These are phyloP conservation scores for Hirtodrosophila histrioides DNA, from an alignment of 2,888 invertebrate species.

Conservation along the genomic window DNA sequence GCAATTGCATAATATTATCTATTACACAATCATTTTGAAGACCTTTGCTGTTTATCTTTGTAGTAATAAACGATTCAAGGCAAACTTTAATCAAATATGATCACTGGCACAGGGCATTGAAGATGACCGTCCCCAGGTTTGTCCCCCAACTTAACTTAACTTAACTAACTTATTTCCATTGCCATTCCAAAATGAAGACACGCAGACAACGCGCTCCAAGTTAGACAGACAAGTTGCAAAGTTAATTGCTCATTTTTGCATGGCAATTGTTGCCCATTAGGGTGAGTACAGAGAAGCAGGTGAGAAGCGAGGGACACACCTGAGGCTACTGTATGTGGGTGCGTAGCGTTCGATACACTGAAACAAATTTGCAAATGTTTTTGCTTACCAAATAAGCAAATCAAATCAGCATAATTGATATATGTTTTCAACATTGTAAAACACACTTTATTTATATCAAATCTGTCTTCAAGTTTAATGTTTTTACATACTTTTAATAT, in stretches of 20 bases:
- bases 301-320: conserved; percentile 5
- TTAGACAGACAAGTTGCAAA: conserved; percentile 36
- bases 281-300: not conserved
- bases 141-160: too few species aligned
- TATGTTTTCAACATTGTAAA: too few species aligned
- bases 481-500: too few species aligned
- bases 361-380: not conserved
- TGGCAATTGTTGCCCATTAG: conserved; percentile 31
- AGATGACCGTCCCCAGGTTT: conserved; percentile 17
- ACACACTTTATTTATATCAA: too few species aligned
- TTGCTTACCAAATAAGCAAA: too few species aligned
- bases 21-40: too few species aligned
- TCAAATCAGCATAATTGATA: too few species aligned
- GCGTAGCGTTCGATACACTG: conserved; percentile 15
- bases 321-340: conserved; percentile 9
- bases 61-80: too few species aligned
- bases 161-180: conserved; percentile 8
- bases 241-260: conserved; percentile 49
- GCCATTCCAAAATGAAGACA: conserved; percentile 28
- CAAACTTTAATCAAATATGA: conserved; percentile 20
- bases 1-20: too few species aligned
- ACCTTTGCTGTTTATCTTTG: too few species aligned
- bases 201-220: conserved; percentile 21
- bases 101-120: not conserved
- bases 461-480: too few species aligned